Conservation (phyloP, 2,888 invertebrate species). For the Coleophora deauratella region DNA sequence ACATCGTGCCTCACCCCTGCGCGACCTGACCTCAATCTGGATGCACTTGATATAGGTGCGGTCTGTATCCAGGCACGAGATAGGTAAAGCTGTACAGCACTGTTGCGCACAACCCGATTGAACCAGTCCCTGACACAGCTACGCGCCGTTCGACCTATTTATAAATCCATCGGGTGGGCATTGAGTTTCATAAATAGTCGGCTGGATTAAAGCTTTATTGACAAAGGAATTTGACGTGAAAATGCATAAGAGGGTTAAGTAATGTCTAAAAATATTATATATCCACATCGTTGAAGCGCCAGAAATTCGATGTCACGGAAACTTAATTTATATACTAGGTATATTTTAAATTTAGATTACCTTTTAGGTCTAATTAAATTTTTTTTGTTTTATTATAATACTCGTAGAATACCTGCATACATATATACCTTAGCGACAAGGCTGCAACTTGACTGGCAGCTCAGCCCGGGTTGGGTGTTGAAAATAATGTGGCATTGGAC, state of each 20-base stretch:
- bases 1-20: slow-evolving; percentile 29
- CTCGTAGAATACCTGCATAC: too few relatives aligned
- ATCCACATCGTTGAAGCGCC: too few relatives aligned
- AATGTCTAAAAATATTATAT: too few relatives aligned
- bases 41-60: slow-evolving; percentile 50
- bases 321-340: too few relatives aligned
- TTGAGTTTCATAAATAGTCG: neutral
- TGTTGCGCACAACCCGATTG: slow-evolving; percentile 29
- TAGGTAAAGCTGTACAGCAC: slow-evolving; percentile 23
- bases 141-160: slow-evolving; percentile 20
- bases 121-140: slow-evolving; percentile 24
- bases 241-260: too few relatives aligned
- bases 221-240: too few relatives aligned
- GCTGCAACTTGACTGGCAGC: slow-evolving; percentile 23
- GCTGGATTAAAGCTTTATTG: too few relatives aligned
- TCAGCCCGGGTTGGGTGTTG: slow-evolving; percentile 31
- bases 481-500: slow-evolving; percentile 61
- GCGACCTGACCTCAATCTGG: slow-evolving; percentile 59
- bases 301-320: too few relatives aligned
- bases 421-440: slow-evolving; percentile 25
- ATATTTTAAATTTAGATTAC: too few relatives aligned
- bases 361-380: too few relatives aligned
- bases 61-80: slow-evolving; percentile 32
- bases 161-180: slow-evolving; percentile 11
- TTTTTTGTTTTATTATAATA: too few relatives aligned